Evolutionary conservation across 2,888 invertebrate species (phyloP).

Genomic region (Leucoptera coffeella): DNA sequence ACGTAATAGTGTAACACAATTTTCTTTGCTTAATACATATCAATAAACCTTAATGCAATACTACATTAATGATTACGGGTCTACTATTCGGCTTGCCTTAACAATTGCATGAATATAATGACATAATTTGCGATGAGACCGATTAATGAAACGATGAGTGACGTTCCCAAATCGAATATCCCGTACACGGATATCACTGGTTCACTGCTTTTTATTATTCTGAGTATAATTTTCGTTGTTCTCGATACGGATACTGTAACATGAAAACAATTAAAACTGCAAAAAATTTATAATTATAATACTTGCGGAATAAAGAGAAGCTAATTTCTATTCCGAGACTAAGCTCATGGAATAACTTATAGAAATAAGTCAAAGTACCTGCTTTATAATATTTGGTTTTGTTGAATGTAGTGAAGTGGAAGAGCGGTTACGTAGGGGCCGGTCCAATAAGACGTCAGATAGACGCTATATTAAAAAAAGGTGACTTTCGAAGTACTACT

Average conservation of each 20-base stretch:
- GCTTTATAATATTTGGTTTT: too few relatives aligned
- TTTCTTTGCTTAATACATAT: neutral
- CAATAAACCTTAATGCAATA: neutral
- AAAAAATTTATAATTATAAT: neutral
- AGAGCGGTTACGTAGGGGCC: too few relatives aligned
- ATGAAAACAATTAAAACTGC: neutral
- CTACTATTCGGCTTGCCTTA: too few relatives aligned
- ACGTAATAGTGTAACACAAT: neutral
- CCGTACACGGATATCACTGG: slow-evolving; percentile 14
- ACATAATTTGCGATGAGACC: slow-evolving; percentile 14
- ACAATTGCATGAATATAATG: slow-evolving; percentile 14
- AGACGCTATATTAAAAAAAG: too few relatives aligned
- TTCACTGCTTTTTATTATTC: slow-evolving; percentile 10
- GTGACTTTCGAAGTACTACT: too few relatives aligned
- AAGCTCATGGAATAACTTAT: too few relatives aligned
- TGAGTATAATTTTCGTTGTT: slow-evolving; percentile 10
- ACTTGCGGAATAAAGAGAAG: neutral
- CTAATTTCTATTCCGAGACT: too few relatives aligned
- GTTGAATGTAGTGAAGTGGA: too few relatives aligned
- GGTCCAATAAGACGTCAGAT: too few relatives aligned
- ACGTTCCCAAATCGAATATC: slow-evolving; percentile 11
- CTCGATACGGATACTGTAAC: neutral
- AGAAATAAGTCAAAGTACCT: too few relatives aligned
- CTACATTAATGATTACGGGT: slow-evolving; percentile 4
- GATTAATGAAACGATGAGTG: slow-evolving; percentile 11